Conservation (phyloP, 1,140 invertebrate species). For the Procambarus clarkii region DNA sequence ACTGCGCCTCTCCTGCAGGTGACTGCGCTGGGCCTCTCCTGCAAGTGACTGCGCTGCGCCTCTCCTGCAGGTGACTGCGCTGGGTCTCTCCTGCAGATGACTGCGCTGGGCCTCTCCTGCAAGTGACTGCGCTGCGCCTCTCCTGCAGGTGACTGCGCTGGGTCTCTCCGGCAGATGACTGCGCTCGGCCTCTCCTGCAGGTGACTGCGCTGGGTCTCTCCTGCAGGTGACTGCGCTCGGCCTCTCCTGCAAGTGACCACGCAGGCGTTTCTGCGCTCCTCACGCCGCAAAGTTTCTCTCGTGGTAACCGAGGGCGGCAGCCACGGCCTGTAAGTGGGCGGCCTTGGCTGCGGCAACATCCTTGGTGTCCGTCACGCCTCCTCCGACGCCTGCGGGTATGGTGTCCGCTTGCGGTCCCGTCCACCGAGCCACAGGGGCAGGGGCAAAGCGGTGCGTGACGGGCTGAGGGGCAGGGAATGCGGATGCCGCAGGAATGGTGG, state of each 20-base stretch:
- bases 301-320: neutral
- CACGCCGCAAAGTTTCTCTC: neutral
- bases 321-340: neutral
- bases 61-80: no score
- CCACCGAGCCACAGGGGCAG: neutral
- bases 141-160: no score
- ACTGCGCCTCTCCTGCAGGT: no score
- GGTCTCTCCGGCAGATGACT: neutral
- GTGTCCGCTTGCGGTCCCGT: slow-evolving; percentile 31
- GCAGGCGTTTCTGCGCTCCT: neutral
- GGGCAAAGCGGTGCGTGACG: neutral
- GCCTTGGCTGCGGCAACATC: neutral
- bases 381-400: slow-evolving; percentile 10
- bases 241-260: neutral
- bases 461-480: neutral
- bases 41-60: no score
- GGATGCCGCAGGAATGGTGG: neutral
- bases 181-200: no score
- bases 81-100: neutral
- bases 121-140: no score
- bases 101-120: no score
- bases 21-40: no score
- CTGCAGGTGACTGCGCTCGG: no score
- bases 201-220: no score
- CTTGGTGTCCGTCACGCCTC: neutral